A percentile compares a stretch with the other conserved stretches of the same genome.
Evolutionary conservation across 2,888 invertebrate genomes (phyloP).

Genomic region (Tetropium fuscum): DNA sequence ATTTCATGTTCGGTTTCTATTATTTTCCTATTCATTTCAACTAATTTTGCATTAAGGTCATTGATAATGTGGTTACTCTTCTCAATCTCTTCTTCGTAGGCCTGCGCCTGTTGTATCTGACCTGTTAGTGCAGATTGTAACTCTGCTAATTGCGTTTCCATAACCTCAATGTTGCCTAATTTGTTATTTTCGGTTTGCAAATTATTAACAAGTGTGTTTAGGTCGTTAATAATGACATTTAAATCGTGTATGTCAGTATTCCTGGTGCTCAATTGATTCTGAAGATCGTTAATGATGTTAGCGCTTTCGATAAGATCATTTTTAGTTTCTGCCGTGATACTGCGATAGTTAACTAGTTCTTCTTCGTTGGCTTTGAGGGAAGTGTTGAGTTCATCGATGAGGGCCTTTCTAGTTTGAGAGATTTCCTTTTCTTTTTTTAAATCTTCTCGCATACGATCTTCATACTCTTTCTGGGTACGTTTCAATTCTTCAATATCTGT

Average conservation of each 20-base stretch:
- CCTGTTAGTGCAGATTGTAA: conserved; percentile 69
- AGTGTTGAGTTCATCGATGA: conserved; percentile 51
- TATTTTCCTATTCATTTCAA: conserved; percentile 71
- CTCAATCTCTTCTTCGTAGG: conserved; percentile 70
- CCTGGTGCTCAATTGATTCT: conserved; percentile 53
- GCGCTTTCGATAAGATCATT: conserved; percentile 57
- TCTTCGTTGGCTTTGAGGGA: conserved; percentile 52
- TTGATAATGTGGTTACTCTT: conserved; percentile 72
- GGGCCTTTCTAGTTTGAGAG: conserved; percentile 40
- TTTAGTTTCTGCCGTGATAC: conserved; percentile 58
- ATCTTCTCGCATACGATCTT: conserved; percentile 54
- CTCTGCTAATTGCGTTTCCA: conserved; percentile 70
- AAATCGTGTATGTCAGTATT: conserved; percentile 57
- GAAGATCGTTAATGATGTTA: conserved; percentile 53
- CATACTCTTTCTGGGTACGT: conserved; percentile 49
- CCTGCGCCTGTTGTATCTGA: conserved; percentile 68
- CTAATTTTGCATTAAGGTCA: conserved; percentile 69
- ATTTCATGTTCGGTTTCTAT: conserved; percentile 51
- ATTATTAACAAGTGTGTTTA: conserved; percentile 67
- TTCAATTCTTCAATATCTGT: conserved; percentile 54
- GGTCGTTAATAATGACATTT: conserved; percentile 67
- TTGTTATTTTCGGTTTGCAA: conserved; percentile 69
- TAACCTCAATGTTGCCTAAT: conserved; percentile 64
- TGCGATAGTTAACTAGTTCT: conserved; percentile 57
- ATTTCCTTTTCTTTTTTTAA: conserved; percentile 52